Evolutionary conservation across 2,113 vertebrate genomes (phyloP).

Genomic region (Tragelaphus buxtoni): DNA sequence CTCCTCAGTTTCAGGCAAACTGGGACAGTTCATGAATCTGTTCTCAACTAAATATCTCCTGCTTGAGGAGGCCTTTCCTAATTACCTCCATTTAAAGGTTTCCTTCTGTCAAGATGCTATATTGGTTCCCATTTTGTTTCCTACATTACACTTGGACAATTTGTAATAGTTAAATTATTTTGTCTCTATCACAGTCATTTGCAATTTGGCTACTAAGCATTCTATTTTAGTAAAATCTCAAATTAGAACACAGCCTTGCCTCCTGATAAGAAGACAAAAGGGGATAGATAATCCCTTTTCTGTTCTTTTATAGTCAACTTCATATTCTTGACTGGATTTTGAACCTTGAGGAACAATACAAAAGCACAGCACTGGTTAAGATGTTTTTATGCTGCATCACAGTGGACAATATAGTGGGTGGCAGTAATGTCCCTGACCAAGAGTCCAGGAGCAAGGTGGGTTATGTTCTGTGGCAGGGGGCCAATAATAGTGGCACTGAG

Average conservation of each 20-base stretch:
- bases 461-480: neutral
- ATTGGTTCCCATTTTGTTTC: neutral
- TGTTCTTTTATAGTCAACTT: neutral
- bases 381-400: neutral
- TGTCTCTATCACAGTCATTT: neutral
- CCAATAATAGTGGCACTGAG: neutral
- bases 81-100: neutral
- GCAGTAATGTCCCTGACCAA: neutral
- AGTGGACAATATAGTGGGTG: neutral
- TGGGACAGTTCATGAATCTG: neutral
- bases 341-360: neutral
- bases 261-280: neutral
- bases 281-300: neutral
- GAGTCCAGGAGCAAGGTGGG: neutral
- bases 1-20: neutral
- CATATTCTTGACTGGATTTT: neutral
- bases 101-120: neutral
- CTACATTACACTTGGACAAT: neutral
- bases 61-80: neutral
- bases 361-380: neutral
- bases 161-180: neutral
- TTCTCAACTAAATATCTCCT: neutral
- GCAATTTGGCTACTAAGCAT: neutral
- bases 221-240: neutral
- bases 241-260: neutral